Percentiles rank a stretch among this genome's conserved stretches.
Evolutionary conservation across 37 sponge, comb jelly and placozoan genomes (phyloP).

Genomic region (Aphrocallistes beatrix): DNA sequence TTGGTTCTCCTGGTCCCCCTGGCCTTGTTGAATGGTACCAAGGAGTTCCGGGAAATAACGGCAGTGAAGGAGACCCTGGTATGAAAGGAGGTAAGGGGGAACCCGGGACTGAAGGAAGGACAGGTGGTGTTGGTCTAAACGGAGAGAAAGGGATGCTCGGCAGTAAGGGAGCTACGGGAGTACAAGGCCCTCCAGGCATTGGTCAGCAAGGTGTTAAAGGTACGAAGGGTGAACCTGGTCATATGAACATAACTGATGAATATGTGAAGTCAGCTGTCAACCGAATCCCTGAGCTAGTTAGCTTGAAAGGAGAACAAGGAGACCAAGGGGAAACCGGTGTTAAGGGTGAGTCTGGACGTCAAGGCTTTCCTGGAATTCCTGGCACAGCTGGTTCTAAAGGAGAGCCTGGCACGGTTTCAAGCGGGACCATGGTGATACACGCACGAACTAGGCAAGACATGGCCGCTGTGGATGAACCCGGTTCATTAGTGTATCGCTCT

Average conservation of each 20-base stretch:
- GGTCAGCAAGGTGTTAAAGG: background rate
- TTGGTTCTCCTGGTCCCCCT: background rate
- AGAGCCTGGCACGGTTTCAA: background rate
- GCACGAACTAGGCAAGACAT: background rate
- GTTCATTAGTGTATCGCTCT: background rate
- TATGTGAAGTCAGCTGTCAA: background rate
- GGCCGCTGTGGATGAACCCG: conserved; percentile 7
- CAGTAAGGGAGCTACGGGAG: background rate
- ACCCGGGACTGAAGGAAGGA: background rate
- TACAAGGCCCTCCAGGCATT: background rate
- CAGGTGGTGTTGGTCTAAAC: background rate
- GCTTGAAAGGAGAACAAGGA: background rate
- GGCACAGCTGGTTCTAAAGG: background rate
- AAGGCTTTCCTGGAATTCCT: background rate
- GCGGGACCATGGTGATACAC: background rate
- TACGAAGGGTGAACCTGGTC: background rate
- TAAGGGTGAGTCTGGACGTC: background rate
- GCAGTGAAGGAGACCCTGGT: background rate
- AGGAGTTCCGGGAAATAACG: background rate
- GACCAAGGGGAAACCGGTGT: background rate
- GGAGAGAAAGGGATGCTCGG: conserved; percentile 18
- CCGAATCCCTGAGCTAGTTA: background rate
- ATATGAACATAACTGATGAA: background rate
- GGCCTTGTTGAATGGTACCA: background rate
- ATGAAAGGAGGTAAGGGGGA: background rate